These are phyloP conservation scores for Tragelaphus imberbis DNA, from an alignment of 2,113 vertebrate genomes.

Conservation along the genomic window DNA sequence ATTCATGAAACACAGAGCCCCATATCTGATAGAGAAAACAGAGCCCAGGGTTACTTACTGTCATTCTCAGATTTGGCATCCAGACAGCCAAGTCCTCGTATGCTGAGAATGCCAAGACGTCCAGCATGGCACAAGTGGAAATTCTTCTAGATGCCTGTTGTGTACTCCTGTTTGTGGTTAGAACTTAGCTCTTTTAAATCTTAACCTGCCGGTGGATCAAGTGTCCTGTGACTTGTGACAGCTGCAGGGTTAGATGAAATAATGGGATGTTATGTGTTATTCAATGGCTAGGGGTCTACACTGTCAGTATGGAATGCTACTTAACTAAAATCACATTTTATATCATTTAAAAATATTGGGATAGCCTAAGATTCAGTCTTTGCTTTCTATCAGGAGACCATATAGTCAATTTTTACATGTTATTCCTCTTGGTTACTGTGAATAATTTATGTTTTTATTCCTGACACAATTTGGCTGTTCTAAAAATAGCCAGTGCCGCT, in stretches of 20 bases:
- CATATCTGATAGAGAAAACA: not conserved
- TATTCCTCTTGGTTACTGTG: not conserved
- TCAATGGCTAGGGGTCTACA: not conserved
- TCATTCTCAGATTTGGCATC: not conserved
- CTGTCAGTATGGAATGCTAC: conserved; percentile 2
- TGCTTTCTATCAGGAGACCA: not conserved
- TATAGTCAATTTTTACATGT: not conserved
- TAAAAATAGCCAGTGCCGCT: not conserved
- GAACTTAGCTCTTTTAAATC: not conserved
- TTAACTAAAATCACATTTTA: not conserved
- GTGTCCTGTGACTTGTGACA: conserved; percentile 39
- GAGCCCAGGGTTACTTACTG: not conserved
- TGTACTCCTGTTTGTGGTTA: not conserved
- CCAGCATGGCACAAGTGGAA: not conserved
- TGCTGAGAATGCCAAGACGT: not conserved
- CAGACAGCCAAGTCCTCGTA: not conserved
- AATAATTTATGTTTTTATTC: not conserved
- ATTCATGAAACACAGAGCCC: rapidly evolving
- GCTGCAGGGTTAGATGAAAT: not conserved
- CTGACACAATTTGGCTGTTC: not conserved
- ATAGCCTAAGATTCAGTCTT: not conserved
- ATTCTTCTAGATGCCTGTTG: not conserved
- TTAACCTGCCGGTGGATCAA: not conserved
- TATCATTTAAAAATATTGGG: not conserved
- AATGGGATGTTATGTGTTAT: not conserved